A percentile compares a stretch with the other conserved stretches of the same genome.
Evolutionary conservation across 2,888 invertebrate genomes (phyloP).

Genomic region (Heteromurus nitidus): DNA sequence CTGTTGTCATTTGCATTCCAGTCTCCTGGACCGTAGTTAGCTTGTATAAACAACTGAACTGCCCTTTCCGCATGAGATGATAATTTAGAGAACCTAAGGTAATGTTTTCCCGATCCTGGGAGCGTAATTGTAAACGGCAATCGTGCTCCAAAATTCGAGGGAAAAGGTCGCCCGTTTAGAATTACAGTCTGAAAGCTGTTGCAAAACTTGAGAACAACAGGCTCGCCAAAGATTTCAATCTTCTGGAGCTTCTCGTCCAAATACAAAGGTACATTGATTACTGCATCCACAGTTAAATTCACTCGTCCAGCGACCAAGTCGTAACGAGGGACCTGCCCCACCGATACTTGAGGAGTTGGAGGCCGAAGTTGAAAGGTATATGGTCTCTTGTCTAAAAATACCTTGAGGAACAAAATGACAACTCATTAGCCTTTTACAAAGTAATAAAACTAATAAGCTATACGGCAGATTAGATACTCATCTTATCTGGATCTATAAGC

Average conservation of each 20-base stretch:
- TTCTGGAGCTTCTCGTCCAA: constrained; percentile 89
- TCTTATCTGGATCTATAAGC: no score
- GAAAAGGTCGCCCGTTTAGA: constrained; percentile 84
- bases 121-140: constrained; percentile 86
- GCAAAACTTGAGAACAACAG: constrained; percentile 86
- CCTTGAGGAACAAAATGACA: constrained; percentile 76
- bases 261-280: constrained; percentile 86
- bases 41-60: constrained; percentile 60
- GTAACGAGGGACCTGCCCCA: constrained; percentile 85
- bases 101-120: constrained; percentile 83
- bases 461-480: constrained; percentile 10
- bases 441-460: background rate
- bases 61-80: constrained; percentile 86
- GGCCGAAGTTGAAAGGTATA: constrained; percentile 89
- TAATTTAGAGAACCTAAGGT: constrained; percentile 85
- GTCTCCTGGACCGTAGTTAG: constrained; percentile 43
- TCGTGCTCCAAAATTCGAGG: constrained; percentile 83
- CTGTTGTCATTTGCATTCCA: constrained; percentile 38
- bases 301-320: constrained; percentile 91
- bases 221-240: constrained; percentile 80
- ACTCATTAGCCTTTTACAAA: background rate
- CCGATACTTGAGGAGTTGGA: constrained; percentile 94
- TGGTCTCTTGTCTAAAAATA: constrained; percentile 83
- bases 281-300: constrained; percentile 88
- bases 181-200: constrained; percentile 86